Evolutionary conservation across 64 coral and sea anemone species (phyloP).

Genomic region (Exaiptasia diaphana): DNA sequence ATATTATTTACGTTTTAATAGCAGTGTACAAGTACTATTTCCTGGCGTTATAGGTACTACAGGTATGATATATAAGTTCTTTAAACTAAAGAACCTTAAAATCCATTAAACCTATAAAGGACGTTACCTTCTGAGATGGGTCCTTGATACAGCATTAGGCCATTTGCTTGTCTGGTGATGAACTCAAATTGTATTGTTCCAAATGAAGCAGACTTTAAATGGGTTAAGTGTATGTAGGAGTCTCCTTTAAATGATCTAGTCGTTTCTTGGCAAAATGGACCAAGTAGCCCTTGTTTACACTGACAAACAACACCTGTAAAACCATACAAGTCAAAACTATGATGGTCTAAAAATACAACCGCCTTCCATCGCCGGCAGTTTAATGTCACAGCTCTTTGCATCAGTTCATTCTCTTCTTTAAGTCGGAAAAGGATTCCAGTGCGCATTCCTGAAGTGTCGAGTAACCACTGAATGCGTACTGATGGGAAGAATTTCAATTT

Average conservation of each 20-base stretch:
- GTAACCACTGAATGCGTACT: no score
- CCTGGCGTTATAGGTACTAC: no score
- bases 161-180: constrained; percentile 53
- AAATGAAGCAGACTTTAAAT: constrained; percentile 26
- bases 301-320: constrained; percentile 40
- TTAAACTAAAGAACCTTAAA: no score
- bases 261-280: constrained; percentile 50
- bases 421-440: no score
- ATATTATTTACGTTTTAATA: neutral
- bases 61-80: no score
- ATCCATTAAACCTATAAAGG: no score
- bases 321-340: neutral
- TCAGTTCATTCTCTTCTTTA: no score
- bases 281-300: constrained; percentile 16
- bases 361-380: neutral
- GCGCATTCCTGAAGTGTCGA: no score
- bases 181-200: constrained; percentile 67
- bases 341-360: neutral
- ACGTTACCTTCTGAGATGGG: constrained; percentile 38
- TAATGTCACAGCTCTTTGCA: no score
- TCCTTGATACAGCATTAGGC: constrained; percentile 78
- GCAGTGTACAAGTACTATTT: no score
- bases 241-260: constrained; percentile 59
- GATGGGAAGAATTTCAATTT: no score
- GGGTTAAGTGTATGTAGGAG: constrained; percentile 67